A percentile compares a stretch with the other conserved stretches of the same genome.
Evolutionary conservation across 2,113 vertebrate genomes (phyloP).

Genomic region (Polypterus senegalus): DNA sequence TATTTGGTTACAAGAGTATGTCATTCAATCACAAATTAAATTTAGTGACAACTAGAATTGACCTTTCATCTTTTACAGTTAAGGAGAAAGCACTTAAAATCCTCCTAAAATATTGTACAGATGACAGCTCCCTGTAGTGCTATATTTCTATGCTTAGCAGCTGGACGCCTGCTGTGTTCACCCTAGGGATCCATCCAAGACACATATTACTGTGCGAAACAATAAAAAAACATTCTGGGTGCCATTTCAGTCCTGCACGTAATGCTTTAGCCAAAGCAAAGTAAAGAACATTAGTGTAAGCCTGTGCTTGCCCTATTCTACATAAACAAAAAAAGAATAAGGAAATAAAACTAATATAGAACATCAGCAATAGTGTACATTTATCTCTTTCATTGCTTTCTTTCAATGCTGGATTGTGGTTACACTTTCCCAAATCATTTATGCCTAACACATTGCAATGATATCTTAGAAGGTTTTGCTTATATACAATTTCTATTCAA

Average conservation of each 20-base stretch:
- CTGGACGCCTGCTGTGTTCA: slow-evolving; percentile 26
- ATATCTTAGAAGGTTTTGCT: no score
- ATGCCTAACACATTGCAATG: no score
- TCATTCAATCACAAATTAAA: neutral
- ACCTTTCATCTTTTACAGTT: neutral
- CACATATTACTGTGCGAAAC: slow-evolving; percentile 13
- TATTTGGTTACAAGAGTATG: neutral
- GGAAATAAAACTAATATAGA: no score
- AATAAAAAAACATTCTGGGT: neutral
- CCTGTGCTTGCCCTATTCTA: no score
- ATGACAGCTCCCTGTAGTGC: slow-evolving; percentile 28
- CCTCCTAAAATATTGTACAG: slow-evolving; percentile 21
- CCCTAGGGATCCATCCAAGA: slow-evolving; percentile 25
- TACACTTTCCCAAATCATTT: no score
- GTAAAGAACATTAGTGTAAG: no score
- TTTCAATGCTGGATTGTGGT: no score
- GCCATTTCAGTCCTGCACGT: neutral
- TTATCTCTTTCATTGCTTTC: no score
- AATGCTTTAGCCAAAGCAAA: no score
- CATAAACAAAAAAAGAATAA: no score
- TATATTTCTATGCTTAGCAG: slow-evolving; percentile 36
- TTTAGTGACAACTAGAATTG: neutral
- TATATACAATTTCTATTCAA: no score
- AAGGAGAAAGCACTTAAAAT: neutral
- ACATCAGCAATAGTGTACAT: no score